These are phyloP conservation scores for Sciurus carolinensis DNA, from an alignment of 2,797 vertebrate species.

Conservation along the genomic window DNA sequence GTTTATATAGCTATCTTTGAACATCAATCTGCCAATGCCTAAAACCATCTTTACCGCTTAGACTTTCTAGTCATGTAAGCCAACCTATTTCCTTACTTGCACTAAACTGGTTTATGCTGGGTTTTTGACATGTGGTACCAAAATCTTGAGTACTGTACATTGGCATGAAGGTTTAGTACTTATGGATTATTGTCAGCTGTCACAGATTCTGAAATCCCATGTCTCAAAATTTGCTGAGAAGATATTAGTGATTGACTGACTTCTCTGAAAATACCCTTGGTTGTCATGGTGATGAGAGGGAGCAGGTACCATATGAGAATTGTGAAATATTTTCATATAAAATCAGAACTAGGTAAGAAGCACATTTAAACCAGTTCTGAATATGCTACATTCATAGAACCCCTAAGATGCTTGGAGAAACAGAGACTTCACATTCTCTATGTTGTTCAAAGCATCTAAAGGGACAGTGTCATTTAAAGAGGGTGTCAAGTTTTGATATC, in stretches of 20 bases:
- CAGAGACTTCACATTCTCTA: neutral
- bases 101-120: neutral
- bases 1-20: slow-evolving; percentile 4
- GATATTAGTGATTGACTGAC: slow-evolving; percentile 50
- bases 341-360: slow-evolving; percentile 23
- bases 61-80: neutral
- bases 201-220: slow-evolving; percentile 51
- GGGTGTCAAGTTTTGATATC: neutral
- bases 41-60: neutral
- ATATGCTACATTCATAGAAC: neutral
- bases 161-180: neutral
- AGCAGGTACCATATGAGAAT: slow-evolving; percentile 5
- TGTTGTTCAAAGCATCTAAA: neutral
- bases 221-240: slow-evolving; percentile 61
- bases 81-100: neutral
- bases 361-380: neutral
- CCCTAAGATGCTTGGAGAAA: neutral
- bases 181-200: slow-evolving; percentile 43
- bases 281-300: slow-evolving; percentile 73
- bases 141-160: neutral
- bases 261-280: slow-evolving; percentile 71
- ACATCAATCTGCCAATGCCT: neutral
- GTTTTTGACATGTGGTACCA: neutral
- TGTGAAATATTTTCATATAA: slow-evolving; percentile 64
- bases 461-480: neutral